A percentile compares a stretch with the other conserved stretches of the same genome.
These are phyloP conservation scores for Nyctalus aviator DNA, from an alignment of 2,797 vertebrate species.

Conservation along the genomic window DNA sequence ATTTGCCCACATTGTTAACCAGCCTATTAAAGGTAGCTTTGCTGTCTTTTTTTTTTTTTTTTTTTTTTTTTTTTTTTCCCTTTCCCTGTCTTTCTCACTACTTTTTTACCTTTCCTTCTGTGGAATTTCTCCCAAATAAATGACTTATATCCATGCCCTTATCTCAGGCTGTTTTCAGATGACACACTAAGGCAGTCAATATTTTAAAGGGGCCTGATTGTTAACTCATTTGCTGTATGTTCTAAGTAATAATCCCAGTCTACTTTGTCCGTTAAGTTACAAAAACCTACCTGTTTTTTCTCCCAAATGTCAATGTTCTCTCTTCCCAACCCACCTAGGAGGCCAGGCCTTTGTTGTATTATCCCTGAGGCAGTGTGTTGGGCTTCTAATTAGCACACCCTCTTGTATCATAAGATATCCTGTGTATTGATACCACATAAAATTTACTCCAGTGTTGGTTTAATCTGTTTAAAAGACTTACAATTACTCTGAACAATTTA, in stretches of 20 bases:
- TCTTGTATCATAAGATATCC: conserved; percentile 43
- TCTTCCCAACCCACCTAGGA: neutral
- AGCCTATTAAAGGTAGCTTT: neutral
- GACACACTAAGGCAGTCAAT: neutral
- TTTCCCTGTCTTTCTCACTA: neutral
- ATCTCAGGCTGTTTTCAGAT: conserved; percentile 11
- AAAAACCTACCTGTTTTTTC: conserved; percentile 37
- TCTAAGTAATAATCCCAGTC: conserved; percentile 49
- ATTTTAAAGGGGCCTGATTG: neutral
- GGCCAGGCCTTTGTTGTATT: conserved; percentile 5
- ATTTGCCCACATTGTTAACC: neutral
- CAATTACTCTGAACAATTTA: conserved; percentile 71
- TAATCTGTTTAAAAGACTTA: conserved; percentile 59
- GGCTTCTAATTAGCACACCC: neutral
- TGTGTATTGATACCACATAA: conserved; percentile 44
- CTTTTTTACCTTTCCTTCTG: neutral
- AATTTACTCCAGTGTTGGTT: conserved; percentile 39
- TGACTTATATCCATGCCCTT: neutral
- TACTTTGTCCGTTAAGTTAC: conserved; percentile 21
- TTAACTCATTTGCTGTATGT: conserved; percentile 32
- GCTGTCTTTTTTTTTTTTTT: neutral
- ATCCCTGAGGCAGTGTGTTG: conserved; percentile 2
- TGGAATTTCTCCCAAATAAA: neutral
- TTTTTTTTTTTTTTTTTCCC: neutral
- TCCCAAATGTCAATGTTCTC: conserved; percentile 38